Evolutionary conservation across 2,888 invertebrate species (phyloP), one percentile per base, ranked within the genome.

Genomic region (Noctuana brunneofusca): DNA sequence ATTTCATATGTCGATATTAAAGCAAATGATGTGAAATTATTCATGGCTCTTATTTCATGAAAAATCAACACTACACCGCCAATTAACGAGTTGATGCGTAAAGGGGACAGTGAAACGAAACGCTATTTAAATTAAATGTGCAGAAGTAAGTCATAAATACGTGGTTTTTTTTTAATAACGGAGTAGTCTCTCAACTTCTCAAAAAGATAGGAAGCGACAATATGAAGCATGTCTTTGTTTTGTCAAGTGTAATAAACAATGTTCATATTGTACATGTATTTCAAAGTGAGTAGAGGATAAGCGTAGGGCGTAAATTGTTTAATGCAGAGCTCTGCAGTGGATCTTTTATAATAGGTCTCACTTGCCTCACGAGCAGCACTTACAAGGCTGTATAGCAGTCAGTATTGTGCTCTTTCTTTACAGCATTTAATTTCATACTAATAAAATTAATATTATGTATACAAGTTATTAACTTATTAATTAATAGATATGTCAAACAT

Each of bases 251-350:
- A 18, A 43, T 43, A 43, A 43, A 18, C 18, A 43, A 43, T 18
- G 11, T 9, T 11, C 18, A 9, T 18, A 11, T 43, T 43, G 43
- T 43, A 43, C 18, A 18, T 16, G 9, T 43, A 43, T 18, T 18
- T 3, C 18, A 43, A 43, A 43, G 16, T 18, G 18, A 43, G 14
- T 43, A 18, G 18, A 18, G 35, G n/a, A 9, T 14, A 43, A 58
- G 49, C 58, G 24, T 22, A 48, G 56, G 32, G 57, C 14, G 24
- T 49, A 58, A 58, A 58, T 58, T 58, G 49, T 58, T 49, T 49
- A 49, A 58, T 49, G 58, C 35, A 22, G 58, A 58, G 49, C 49
- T 38, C 58, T 58, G 49, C 49, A 58, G 57, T 48, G 43, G 58
- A 58, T 49, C 32, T 58, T 12, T 24, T 49, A 11, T 58, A 58